These are phyloP conservation scores for Acomys russatus DNA, from an alignment of 2,797 vertebrate genomes.

Conservation along the genomic window DNA sequence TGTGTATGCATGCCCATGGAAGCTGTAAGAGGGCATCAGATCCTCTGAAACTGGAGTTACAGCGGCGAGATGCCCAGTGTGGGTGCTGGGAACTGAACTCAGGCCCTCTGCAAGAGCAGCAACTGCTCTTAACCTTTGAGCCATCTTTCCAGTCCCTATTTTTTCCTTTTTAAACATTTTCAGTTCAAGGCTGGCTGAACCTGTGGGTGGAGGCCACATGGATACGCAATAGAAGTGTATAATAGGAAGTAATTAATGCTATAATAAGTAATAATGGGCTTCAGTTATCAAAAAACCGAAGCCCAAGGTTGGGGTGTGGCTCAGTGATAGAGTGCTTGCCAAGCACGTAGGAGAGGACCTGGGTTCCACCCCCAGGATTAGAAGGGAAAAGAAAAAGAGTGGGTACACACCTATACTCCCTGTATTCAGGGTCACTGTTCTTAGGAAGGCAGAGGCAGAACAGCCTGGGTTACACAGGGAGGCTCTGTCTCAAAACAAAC, in stretches of 20 bases:
- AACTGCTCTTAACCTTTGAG: neutral
- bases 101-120: neutral
- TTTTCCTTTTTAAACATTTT: neutral
- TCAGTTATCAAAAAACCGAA: neutral
- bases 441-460: neutral
- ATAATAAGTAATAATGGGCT: neutral
- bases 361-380: neutral
- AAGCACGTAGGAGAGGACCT: neutral
- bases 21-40: neutral
- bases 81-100: neutral
- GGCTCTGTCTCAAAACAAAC: neutral
- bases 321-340: neutral
- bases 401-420: neutral
- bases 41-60: neutral
- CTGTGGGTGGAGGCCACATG: neutral
- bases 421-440: neutral
- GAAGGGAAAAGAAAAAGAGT: neutral
- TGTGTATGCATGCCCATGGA: neutral
- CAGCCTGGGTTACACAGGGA: neutral
- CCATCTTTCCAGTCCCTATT: neutral
- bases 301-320: neutral
- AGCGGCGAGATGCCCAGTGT: neutral
- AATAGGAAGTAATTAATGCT: neutral
- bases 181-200: neutral
- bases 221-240: neutral